Evolutionary conservation across 1,140 invertebrate species (phyloP).

Genomic region (Apis mellifera): Amel_HAv3.1 CM009937.2:11119501-11120000

Average conservation of each 20-base stretch:
- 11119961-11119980: slow-evolving; percentile 39
- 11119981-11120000: slow-evolving; percentile 46
- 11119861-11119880: too few species aligned
- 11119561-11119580: slow-evolving; percentile 72
- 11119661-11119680: slow-evolving; percentile 9
- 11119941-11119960: slow-evolving; percentile 14
- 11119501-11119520: slow-evolving; percentile 71
- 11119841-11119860: too few species aligned
- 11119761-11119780: too few species aligned
- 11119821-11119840: too few species aligned
- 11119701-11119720: background rate
- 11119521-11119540: slow-evolving; percentile 53
- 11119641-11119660: slow-evolving; percentile 1
- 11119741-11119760: too few species aligned
- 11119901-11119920: too few species aligned
- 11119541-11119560: slow-evolving; percentile 70
- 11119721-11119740: too few species aligned
- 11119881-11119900: too few species aligned
- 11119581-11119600: slow-evolving; percentile 51
- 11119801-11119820: too few species aligned
- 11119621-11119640: slow-evolving; percentile 35
- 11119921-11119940: background rate
- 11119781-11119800: too few species aligned
- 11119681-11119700: slow-evolving; percentile 9
- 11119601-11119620: slow-evolving; percentile 31